Conservation (phyloP, 2,797 vertebrate species). For the Thamnophis elegans region DNA sequence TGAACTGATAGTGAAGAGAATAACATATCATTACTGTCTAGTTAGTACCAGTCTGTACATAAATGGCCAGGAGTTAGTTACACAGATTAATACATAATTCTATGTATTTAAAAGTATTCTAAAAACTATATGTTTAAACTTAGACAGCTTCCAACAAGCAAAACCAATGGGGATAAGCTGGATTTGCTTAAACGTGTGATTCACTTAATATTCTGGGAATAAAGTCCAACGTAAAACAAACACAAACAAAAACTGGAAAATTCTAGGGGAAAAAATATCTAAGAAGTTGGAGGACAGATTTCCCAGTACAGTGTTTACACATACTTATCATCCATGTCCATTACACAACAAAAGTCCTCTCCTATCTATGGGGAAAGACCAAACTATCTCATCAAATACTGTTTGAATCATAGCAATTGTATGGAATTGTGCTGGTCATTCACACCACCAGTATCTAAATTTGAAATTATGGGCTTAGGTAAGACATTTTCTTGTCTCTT, state of each 20-base stretch:
- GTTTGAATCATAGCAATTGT: background rate
- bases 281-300: background rate
- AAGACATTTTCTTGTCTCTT: background rate
- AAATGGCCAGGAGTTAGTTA: background rate
- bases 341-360: background rate
- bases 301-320: background rate
- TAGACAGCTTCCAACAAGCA: background rate
- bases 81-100: background rate
- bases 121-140: too few species aligned
- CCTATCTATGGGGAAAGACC: background rate
- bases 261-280: background rate
- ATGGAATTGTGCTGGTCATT: background rate
- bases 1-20: too few species aligned
- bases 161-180: background rate
- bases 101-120: background rate
- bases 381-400: background rate
- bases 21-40: too few species aligned
- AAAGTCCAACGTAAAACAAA: background rate
- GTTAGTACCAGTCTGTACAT: background rate
- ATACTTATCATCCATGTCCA: background rate
- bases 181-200: background rate
- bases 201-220: background rate
- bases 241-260: background rate
- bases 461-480: background rate
- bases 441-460: background rate